These are phyloP conservation scores for Trichogramma evanescens DNA, from an alignment of 2,888 invertebrate genomes.

Conservation along the genomic window DNA sequence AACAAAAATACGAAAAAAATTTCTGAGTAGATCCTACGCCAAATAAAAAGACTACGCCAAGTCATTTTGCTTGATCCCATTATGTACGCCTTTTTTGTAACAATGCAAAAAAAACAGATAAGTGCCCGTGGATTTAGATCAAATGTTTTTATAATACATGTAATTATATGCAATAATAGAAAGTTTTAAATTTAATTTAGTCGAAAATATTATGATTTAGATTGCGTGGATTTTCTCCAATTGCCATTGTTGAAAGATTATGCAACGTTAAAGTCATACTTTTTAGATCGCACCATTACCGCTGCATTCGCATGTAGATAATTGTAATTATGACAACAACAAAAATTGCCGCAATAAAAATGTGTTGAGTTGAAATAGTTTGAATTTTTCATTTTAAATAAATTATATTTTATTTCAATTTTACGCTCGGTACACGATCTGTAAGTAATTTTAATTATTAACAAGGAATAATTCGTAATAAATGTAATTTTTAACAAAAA, in stretches of 20 bases:
- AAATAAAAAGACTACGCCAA: too few relatives aligned
- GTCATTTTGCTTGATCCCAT: too few relatives aligned
- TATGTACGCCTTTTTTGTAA: too few relatives aligned
- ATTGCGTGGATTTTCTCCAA: conserved; percentile 1
- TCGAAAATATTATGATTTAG: conserved; percentile 5
- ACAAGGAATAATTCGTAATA: too few relatives aligned
- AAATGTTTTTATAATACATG: conserved; percentile 5
- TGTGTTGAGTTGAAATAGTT: conserved; percentile 44
- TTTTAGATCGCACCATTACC: conserved; percentile 15
- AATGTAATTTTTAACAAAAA: too few relatives aligned
- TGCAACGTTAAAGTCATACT: conserved; percentile 5
- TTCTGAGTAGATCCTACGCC: too few relatives aligned
- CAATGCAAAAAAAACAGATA: neutral
- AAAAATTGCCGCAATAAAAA: conserved; percentile 41
- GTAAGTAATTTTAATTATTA: too few relatives aligned
- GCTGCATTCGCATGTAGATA: conserved; percentile 31
- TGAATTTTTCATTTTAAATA: conserved; percentile 41
- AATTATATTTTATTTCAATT: conserved; percentile 23
- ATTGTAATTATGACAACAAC: conserved; percentile 42
- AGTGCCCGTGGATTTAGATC: neutral
- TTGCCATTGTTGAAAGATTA: neutral
- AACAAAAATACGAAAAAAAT: too few relatives aligned
- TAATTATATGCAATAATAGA: conserved; percentile 4
- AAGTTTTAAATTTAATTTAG: conserved; percentile 2
- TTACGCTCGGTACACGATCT: conserved; percentile 37